phyloP scores from a whole-genome alignment of 1,140 invertebrate species.

The Drosophila biarmipes region DNA sequence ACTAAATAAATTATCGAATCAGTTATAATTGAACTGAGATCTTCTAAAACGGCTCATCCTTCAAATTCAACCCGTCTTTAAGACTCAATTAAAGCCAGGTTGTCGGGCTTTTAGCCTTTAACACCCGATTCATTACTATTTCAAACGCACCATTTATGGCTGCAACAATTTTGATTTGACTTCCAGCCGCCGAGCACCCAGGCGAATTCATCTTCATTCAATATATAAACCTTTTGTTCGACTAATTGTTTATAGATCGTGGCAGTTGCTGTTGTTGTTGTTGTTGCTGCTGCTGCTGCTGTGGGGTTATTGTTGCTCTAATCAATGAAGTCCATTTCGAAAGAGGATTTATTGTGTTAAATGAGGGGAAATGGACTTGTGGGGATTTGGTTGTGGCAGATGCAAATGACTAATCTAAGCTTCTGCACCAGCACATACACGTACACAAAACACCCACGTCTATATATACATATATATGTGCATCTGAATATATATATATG shows the following conservation, averaged over 20 bases:
- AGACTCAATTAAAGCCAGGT: constrained; percentile 27
- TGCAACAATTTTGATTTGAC: constrained; percentile 11
- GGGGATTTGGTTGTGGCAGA: background rate
- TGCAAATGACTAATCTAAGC: constrained; percentile 38
- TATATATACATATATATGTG: constrained; percentile 2
- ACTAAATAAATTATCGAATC: too few species aligned
- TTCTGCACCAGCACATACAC: constrained; percentile 40
- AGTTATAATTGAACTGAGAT: constrained; percentile 25
- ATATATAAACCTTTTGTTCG: constrained; percentile 24
- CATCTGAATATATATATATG: constrained; percentile 2
- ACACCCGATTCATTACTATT: background rate
- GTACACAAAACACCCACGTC: constrained; percentile 3
- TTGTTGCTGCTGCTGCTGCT: constrained; percentile 2
- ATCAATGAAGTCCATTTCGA: constrained; percentile 8
- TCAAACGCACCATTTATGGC: background rate
- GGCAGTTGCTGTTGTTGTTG: background rate
- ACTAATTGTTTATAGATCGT: constrained; percentile 39
- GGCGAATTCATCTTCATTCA: constrained; percentile 33
- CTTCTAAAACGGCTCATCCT: constrained; percentile 1
- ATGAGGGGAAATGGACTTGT: constrained; percentile 6
- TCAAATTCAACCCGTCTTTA: background rate
- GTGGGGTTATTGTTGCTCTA: background rate
- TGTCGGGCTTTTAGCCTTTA: constrained; percentile 31
- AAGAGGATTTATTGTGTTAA: constrained; percentile 13
- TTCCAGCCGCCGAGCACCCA: constrained; percentile 7